Percentiles rank a stretch among this genome's conserved stretches.
Evolutionary conservation across 2,888 invertebrate genomes (phyloP).

Genomic region (Macrosiphum euphorbiae): DNA sequence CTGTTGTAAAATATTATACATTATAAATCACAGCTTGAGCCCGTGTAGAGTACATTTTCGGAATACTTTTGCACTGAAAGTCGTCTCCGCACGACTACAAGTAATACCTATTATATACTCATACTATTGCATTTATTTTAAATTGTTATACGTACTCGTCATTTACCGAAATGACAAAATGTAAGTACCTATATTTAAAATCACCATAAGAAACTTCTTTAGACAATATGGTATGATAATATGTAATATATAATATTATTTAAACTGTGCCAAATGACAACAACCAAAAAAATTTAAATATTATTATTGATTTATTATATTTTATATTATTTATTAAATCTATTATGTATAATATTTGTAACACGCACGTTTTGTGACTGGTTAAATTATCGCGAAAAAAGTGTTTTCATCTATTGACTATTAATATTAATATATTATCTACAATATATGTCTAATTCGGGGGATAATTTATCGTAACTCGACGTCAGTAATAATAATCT

Average conservation of each 20-base stretch:
- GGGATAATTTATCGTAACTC: slow-evolving; percentile 19
- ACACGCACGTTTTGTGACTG: background rate
- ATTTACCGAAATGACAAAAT: background rate
- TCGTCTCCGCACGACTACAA: too few species aligned
- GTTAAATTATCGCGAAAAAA: background rate
- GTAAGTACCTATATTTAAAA: background rate
- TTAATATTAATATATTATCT: slow-evolving; percentile 8
- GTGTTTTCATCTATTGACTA: background rate
- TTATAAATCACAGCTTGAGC: too few species aligned
- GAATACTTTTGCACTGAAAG: too few species aligned
- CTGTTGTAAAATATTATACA: too few species aligned
- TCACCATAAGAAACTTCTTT: background rate
- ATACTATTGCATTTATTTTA: background rate
- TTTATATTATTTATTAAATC: background rate
- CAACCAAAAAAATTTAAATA: background rate
- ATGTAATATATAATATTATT: too few species aligned
- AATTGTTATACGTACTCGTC: background rate
- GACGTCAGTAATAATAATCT: slow-evolving; percentile 27
- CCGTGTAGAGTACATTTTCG: too few species aligned
- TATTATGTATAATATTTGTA: background rate
- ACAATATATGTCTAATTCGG: slow-evolving; percentile 1
- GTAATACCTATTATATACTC: background rate
- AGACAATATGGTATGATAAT: background rate
- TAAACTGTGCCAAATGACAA: background rate
- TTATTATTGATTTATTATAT: too few species aligned